A percentile compares a stretch with the other conserved stretches of the same genome.
Conservation (phyloP, 1,140 invertebrate species). For the Brachionus sp. region DNA sequence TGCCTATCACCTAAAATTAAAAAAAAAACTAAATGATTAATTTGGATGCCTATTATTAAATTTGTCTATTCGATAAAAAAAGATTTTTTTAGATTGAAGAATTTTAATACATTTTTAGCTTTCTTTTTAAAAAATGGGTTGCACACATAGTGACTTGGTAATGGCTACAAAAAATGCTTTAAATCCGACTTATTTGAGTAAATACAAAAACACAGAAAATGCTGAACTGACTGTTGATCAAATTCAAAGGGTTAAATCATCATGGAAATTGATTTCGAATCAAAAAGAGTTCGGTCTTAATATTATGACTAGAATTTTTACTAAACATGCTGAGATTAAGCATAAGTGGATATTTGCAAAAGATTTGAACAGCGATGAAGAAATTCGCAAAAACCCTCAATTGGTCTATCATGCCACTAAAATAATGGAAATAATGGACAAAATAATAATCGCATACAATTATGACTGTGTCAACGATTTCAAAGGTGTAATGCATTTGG, state of each 20-base stretch:
- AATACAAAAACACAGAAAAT: background rate
- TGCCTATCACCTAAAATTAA: background rate
- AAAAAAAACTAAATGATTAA: background rate
- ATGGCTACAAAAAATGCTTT: background rate
- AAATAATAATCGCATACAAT: background rate
- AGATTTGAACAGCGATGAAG: background rate
- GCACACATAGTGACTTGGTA: constrained; percentile 8
- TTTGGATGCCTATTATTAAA: background rate
- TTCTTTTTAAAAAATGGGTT: constrained; percentile 1
- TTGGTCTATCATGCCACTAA: background rate
- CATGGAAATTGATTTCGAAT: background rate
- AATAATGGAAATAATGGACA: constrained; percentile 5
- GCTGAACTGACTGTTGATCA: background rate
- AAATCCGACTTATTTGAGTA: background rate
- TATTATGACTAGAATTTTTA: constrained; percentile 14
- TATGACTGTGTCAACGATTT: background rate
- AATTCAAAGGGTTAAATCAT: background rate
- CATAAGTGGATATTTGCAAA: constrained; percentile 39
- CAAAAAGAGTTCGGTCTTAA: background rate
- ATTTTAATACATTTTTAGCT: background rate
- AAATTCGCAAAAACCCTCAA: constrained; percentile 24
- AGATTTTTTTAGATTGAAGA: background rate
- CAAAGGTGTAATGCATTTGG: background rate
- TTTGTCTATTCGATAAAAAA: background rate
- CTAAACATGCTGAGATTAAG: background rate